Evolutionary conservation across 2,888 invertebrate species (phyloP).

Genomic region (Eupeodes latifasciatus): DNA sequence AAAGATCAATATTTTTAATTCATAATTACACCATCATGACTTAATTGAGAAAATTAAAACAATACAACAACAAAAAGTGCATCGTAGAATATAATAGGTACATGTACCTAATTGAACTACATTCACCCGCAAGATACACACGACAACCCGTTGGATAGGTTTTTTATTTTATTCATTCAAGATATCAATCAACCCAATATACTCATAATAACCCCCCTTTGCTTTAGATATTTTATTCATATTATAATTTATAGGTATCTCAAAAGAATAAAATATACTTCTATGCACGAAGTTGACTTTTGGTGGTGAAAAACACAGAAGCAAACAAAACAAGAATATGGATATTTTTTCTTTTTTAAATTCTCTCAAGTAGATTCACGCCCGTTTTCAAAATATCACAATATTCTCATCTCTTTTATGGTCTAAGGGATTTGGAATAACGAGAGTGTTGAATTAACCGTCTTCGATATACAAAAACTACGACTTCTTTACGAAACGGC

Average conservation of each 20-base stretch:
- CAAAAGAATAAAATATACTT: conserved; percentile 28
- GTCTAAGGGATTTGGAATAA: neutral
- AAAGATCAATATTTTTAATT: conserved; percentile 51
- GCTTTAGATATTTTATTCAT: conserved; percentile 34
- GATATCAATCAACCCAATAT: conserved; percentile 15
- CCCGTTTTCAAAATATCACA: conserved; percentile 47
- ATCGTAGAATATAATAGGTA: neutral
- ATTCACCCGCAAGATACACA: conserved; percentile 67
- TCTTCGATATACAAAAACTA: neutral
- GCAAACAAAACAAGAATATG: conserved; percentile 58
- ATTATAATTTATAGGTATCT: conserved; percentile 42
- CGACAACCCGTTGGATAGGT: conserved; percentile 66
- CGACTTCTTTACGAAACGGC: conserved; percentile 51
- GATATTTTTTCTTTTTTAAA: conserved; percentile 12
- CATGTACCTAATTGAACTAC: conserved; percentile 58
- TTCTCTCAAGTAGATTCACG: conserved; percentile 64
- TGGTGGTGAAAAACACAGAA: conserved; percentile 32
- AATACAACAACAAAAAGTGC: conserved; percentile 35
- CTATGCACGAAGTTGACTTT: conserved; percentile 33
- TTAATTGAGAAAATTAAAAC: conserved; percentile 27
- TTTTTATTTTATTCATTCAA: conserved; percentile 37
- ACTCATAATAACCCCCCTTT: conserved; percentile 1
- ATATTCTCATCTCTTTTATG: conserved; percentile 11
- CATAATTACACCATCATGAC: conserved; percentile 51
- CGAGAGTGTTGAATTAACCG: neutral